Conservation (phyloP, 2,113 vertebrate genomes). For the Eleginops maclovinus region DNA sequence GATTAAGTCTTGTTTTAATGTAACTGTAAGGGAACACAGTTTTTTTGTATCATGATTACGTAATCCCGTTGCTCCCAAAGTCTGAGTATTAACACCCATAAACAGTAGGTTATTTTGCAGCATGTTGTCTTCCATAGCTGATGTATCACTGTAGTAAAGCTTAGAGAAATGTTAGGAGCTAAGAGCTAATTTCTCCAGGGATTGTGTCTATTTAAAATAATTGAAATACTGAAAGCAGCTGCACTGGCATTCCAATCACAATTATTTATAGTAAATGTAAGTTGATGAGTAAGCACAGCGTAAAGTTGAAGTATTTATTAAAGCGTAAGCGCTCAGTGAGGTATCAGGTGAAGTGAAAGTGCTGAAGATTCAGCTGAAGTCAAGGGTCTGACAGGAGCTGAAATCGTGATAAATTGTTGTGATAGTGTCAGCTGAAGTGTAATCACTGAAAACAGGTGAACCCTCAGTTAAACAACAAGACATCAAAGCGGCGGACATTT, state of each 20-base stretch:
- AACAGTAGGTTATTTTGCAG: background rate
- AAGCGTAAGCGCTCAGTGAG: background rate
- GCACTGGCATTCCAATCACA: background rate
- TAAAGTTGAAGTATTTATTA: background rate
- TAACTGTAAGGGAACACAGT: too few relatives aligned
- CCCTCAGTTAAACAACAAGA: background rate
- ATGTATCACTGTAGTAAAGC: background rate
- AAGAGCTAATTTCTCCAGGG: background rate
- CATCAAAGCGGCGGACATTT: background rate
- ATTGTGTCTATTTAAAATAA: background rate
- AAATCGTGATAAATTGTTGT: background rate
- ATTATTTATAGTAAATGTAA: background rate
- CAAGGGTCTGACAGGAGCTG: background rate
- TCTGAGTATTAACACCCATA: too few relatives aligned
- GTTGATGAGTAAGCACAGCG: background rate
- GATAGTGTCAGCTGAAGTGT: background rate
- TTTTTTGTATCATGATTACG: too few relatives aligned
- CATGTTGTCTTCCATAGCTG: background rate
- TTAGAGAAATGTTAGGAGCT: background rate
- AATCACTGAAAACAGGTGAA: background rate
- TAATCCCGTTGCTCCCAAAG: too few relatives aligned
- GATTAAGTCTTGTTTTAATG: too few relatives aligned
- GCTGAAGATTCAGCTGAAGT: background rate
- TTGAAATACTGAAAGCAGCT: too few relatives aligned
- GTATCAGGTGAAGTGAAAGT: background rate